phyloP scores from a whole-genome alignment of 1,140 invertebrate species.

The Leptestheria dahalacensis region DNA sequence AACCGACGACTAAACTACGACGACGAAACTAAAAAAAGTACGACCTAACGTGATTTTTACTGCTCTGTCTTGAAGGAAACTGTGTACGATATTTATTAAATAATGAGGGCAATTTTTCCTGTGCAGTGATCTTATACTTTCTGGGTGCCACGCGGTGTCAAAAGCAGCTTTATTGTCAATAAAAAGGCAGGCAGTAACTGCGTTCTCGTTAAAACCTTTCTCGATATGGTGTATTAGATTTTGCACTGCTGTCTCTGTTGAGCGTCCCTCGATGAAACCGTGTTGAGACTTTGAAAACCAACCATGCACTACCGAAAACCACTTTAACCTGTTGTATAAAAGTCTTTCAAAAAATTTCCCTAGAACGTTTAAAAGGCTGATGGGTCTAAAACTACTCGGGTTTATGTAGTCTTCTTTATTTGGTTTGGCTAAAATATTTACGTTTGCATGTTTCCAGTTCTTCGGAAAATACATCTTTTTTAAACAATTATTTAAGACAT shows the following conservation, averaged over 20 bases:
- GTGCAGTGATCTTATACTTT: background rate
- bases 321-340: background rate
- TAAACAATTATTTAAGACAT: background rate
- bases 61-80: background rate
- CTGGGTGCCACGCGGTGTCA: background rate
- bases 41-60: background rate
- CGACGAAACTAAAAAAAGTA: too few species aligned
- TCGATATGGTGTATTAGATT: background rate
- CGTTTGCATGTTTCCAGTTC: background rate
- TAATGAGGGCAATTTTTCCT: background rate
- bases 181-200: background rate
- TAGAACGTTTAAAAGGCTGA: background rate
- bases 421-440: background rate
- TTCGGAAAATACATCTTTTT: background rate
- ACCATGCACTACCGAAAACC: background rate
- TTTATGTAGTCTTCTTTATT: background rate
- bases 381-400: background rate
- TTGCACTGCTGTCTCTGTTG: background rate
- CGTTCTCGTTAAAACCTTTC: background rate
- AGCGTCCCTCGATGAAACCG: background rate
- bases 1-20: background rate
- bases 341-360: background rate
- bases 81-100: background rate
- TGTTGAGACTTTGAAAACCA: background rate
- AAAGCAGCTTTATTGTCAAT: slow-evolving; percentile 1